Evolutionary conservation across 2,888 invertebrate species (phyloP), one percentile per base, ranked within the genome.

Genomic region (Tholera decimalis): DNA sequence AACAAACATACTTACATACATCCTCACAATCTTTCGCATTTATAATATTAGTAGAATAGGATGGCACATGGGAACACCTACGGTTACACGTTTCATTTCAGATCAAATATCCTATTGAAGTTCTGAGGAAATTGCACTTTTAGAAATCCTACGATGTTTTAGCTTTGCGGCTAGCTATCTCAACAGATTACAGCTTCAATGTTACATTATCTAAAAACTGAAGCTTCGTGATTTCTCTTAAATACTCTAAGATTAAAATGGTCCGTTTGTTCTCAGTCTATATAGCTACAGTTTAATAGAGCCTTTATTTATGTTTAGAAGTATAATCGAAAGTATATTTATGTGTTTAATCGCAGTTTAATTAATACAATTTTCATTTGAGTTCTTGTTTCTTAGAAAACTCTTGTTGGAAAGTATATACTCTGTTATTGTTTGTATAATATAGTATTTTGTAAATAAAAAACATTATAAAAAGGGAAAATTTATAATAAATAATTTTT

Each of bases 61-160:
- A 43, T 33, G 54, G 37, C 49, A 68, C 30, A 51, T 15, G 18
- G 24, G 53, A 68, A 59, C 60, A 50, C 60, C 60, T 61, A 55
- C 44, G 24, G 49, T 8, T 41, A 46, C 35, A 44, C 28, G 41
- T 59, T 77, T 44, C 56, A n/a, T 54, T 60, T 30, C 50, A 74
- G 71, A 87, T 88, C 86, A 83, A 83, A 83, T 86, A 80, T 82
- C 85, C 80, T 77, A 83, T 81, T 75, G 81, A 60, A 82, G 64
- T 66, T 64, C 64, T 62, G 69, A 71, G 73, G 83, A 80, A 79
- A 83, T 80, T 73, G 71, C 67, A 71, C 64, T 77, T 68, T 77
- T 33, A 69, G n/a, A 53, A 37, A 71, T 73, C 53, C 30, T 35
- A 28, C 49, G 56, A 56, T 56, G n/a, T 39, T 61, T 57, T 60